Base-by-base conservation (phyloP, 1,140 invertebrate genomes). In the Aphelenchoides fujianensis region DNA sequence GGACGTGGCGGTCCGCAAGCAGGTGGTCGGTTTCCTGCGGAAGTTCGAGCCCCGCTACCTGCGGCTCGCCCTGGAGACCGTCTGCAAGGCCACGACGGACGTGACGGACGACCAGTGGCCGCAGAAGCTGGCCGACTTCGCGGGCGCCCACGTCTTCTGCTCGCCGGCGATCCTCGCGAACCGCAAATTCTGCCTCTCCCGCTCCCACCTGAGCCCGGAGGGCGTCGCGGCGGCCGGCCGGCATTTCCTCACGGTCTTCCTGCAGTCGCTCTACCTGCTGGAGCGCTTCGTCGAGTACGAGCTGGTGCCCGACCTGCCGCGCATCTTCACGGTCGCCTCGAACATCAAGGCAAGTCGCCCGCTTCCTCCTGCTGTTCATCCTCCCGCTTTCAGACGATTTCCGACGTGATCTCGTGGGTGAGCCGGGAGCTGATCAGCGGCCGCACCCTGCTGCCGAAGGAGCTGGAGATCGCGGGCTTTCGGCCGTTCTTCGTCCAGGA, bases 331-430 rank as follows among this genome's bases (percentile, higher is more conserved):
- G 16, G 16, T 16, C 19, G 19, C 16, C 12, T n/a, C 57, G 19
- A 53, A 61, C 12, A n/a, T 12, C 57, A 61, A 61, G 19, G 57
- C 53, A 19, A 16, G 57, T 61, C 19, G 57, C 16, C 9, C 16
- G 16, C 41, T 61, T 16, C 53, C 53, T 61, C 53, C 16, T 12
- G 12, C 12, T 61, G 12, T 23, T 48, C 16, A 16, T 16, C 57
- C 53, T 12, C 53, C 53, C 41, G 16, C 57, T 61, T 61, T 61
- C n/a, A 61, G 57, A 61, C 16, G 16, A 61, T 61, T 16, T 12
- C 16, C 12, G 57, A 61, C 12, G 19, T 61, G 57, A 61, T 61
- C 41, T 16, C 16, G 16, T 61, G 16, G 16, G 12, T 61, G 16
- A n/a, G 16, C 16, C 57, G 57, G 16, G 57, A 61, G 19, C 16